A percentile compares a stretch with the other conserved stretches of the same genome.
Conservation (phyloP, 2,797 vertebrate genomes). For the Fistularia tabacaria region DNA sequence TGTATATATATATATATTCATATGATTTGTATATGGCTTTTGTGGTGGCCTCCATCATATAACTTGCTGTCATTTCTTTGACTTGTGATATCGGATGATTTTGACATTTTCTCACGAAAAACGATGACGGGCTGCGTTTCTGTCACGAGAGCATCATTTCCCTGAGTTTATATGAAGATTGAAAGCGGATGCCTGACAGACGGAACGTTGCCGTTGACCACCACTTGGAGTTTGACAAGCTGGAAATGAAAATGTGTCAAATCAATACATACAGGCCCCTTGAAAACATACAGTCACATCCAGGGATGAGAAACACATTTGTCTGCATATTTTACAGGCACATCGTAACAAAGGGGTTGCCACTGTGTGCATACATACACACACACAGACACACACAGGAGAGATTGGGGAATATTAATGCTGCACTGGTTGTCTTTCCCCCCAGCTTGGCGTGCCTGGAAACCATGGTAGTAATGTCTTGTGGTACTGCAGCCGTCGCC, state of each 20-base stretch:
- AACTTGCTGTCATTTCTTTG: too few species aligned
- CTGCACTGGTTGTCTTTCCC: conserved; percentile 47
- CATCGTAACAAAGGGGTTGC: conserved; percentile 36
- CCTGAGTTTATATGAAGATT: too few species aligned
- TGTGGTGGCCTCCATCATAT: too few species aligned
- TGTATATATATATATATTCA: too few species aligned
- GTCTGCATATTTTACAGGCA: conserved; percentile 7
- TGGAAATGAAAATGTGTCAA: neutral
- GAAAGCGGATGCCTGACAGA: too few species aligned
- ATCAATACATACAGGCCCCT: conserved; percentile 8
- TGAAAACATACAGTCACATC: conserved; percentile 2
- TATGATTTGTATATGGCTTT: too few species aligned
- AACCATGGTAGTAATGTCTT: conserved; percentile 75
- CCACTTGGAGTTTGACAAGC: too few species aligned
- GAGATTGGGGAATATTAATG: conserved; percentile 45
- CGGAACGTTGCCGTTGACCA: too few species aligned
- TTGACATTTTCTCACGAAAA: too few species aligned
- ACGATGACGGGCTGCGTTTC: too few species aligned
- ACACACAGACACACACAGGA: conserved; percentile 21
- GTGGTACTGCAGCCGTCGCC: conserved; percentile 67
- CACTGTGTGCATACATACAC: conserved; percentile 12
- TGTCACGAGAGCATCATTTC: too few species aligned
- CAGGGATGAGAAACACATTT: conserved; percentile 16
- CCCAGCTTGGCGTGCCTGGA: conserved; percentile 69
- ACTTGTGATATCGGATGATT: too few species aligned